phyloP scores from a whole-genome alignment of 2,888 invertebrate genomes.

The Drosophila nr. fundita region DNA sequence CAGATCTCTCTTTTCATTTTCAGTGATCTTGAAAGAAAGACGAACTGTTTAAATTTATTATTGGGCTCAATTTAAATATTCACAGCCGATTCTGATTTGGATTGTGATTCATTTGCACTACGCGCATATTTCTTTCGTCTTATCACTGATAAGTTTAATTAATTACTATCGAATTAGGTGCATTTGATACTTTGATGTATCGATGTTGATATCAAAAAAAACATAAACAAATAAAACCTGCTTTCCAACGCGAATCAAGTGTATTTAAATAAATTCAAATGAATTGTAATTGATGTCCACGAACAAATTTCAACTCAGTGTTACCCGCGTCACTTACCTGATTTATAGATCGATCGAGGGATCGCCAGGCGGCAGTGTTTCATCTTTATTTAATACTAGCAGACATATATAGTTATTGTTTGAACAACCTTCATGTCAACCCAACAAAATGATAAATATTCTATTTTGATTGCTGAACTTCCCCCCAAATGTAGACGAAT shows the following conservation, averaged over 20 bases:
- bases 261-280: constrained; percentile 79
- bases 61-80: constrained; percentile 19
- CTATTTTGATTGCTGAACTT: constrained; percentile 17
- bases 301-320: constrained; percentile 20
- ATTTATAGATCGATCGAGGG: constrained; percentile 46
- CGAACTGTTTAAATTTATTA: not conserved
- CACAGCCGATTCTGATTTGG: constrained; percentile 47
- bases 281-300: constrained; percentile 72
- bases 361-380: constrained; percentile 32
- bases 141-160: constrained; percentile 71
- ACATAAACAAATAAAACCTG: constrained; percentile 24
- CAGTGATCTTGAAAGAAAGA: not conserved
- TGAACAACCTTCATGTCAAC: constrained; percentile 49
- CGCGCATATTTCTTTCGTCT: constrained; percentile 38
- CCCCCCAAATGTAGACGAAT: constrained; percentile 55
- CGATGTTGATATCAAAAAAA: constrained; percentile 52
- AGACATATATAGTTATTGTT: constrained; percentile 2
- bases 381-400: constrained; percentile 7
- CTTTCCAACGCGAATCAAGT: constrained; percentile 58
- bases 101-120: constrained; percentile 70
- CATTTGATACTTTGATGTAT: constrained; percentile 65
- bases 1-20: not conserved
- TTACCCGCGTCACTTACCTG: constrained; percentile 30
- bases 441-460: constrained; percentile 38
- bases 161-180: constrained; percentile 63